phyloP scores from a whole-genome alignment of 1,140 invertebrate species.

The Ectropis grisescens region DNA sequence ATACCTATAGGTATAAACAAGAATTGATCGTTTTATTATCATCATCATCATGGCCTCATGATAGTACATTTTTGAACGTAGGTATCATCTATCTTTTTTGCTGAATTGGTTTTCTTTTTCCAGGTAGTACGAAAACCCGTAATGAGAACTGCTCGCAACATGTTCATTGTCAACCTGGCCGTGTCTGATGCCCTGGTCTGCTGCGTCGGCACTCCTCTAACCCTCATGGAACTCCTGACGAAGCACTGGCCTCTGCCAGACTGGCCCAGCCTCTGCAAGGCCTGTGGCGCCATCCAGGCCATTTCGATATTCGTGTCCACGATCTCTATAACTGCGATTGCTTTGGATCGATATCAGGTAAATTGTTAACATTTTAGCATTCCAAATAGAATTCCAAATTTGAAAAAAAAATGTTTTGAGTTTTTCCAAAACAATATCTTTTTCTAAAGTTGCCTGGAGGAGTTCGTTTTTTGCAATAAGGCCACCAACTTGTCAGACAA shows the following conservation, averaged over 20 bases:
- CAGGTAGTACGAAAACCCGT: conserved; percentile 80
- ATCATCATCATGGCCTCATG: no score
- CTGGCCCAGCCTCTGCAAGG: conserved; percentile 80
- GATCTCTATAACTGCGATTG: conserved; percentile 91
- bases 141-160: conserved; percentile 89
- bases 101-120: conserved; percentile 16
- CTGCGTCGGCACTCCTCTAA: conserved; percentile 88
- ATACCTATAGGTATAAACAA: no score
- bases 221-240: conserved; percentile 83
- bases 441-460: no score
- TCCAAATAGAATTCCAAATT: background rate
- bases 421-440: no score
- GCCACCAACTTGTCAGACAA: no score
- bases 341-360: conserved; percentile 84
- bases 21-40: no score
- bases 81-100: no score
- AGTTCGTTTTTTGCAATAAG: no score
- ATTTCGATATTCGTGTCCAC: conserved; percentile 91
- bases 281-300: conserved; percentile 84
- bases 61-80: no score
- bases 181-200: conserved; percentile 88
- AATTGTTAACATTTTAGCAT: conserved; percentile 1
- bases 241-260: conserved; percentile 82
- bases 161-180: conserved; percentile 92
- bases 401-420: no score